phyloP scores from a whole-genome alignment of 1,140 invertebrate species.

The Bombus haemorrhoidalis region DNA sequence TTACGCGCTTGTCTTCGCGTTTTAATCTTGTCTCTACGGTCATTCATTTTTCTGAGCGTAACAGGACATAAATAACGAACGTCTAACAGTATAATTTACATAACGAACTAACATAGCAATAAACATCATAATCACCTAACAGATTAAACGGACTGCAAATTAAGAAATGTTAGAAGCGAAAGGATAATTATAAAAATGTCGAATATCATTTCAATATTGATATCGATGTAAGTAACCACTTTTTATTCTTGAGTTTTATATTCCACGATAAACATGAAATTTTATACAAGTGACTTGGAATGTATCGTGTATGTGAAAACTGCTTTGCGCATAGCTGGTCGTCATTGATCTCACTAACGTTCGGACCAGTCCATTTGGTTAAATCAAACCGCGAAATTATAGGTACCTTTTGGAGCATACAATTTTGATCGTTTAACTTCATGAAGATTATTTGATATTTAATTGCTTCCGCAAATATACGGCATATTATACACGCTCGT shows the following conservation, averaged over 20 bases:
- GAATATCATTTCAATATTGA: too few relatives aligned
- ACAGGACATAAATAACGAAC: neutral
- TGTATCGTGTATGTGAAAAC: neutral
- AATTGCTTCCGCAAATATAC: too few relatives aligned
- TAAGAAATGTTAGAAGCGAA: neutral
- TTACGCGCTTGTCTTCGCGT: neutral
- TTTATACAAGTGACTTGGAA: neutral
- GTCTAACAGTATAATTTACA: neutral
- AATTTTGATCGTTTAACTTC: neutral
- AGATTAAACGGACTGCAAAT: neutral
- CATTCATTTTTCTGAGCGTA: neutral
- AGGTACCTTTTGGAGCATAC: neutral
- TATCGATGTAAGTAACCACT: too few relatives aligned
- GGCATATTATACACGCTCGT: neutral
- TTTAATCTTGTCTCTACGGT: constrained; percentile 17
- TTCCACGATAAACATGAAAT: neutral
- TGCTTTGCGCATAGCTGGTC: constrained; percentile 57
- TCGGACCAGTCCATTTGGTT: constrained; percentile 42
- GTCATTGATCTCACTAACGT: constrained; percentile 66
- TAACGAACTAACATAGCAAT: too few relatives aligned
- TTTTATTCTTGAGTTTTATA: neutral
- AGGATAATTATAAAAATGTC: neutral
- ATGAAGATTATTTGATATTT: too few relatives aligned
- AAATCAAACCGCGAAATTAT: neutral
- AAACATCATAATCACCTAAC: too few relatives aligned